These are phyloP conservation scores for Venustaconcha ellipsiformis DNA, from an alignment of 1,140 invertebrate species.

Conservation along the genomic window DNA sequence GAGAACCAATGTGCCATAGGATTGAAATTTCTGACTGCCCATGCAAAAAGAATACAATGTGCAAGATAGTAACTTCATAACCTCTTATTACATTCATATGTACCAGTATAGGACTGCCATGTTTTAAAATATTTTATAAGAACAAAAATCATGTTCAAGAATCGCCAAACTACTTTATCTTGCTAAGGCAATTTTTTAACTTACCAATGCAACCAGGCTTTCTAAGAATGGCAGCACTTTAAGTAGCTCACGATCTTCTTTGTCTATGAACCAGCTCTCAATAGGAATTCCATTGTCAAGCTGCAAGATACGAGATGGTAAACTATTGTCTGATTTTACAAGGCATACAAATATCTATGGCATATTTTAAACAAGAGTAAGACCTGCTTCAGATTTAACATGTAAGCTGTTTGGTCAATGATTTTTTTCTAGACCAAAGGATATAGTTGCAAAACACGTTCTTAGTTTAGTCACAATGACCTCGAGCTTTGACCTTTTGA, in stretches of 20 bases:
- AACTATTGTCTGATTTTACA: too few species aligned
- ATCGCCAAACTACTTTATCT: neutral
- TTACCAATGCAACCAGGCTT: conserved; percentile 76
- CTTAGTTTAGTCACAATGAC: too few species aligned
- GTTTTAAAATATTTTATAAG: too few species aligned
- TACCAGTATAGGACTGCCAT: neutral
- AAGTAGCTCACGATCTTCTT: conserved; percentile 89
- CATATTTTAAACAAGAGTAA: too few species aligned
- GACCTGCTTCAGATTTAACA: too few species aligned
- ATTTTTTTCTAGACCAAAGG: too few species aligned
- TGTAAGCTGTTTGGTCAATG: too few species aligned
- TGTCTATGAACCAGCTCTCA: conserved; percentile 96
- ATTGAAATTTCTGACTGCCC: neutral
- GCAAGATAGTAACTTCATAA: too few species aligned
- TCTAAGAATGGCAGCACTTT: conserved; percentile 95
- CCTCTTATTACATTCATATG: neutral
- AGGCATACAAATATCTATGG: too few species aligned
- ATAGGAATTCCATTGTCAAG: conserved; percentile 98
- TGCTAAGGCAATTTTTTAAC: conserved; percentile 15
- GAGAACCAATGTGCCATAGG: neutral
- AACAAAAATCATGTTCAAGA: too few species aligned
- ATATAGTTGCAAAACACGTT: too few species aligned
- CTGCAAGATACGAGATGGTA: conserved; percentile 70
- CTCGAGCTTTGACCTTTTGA: too few species aligned
- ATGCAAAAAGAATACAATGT: neutral